Evolutionary conservation across 1,140 invertebrate genomes (phyloP), one percentile per base, ranked within the genome.

Genomic region (Ceratitis capitata): DNA sequence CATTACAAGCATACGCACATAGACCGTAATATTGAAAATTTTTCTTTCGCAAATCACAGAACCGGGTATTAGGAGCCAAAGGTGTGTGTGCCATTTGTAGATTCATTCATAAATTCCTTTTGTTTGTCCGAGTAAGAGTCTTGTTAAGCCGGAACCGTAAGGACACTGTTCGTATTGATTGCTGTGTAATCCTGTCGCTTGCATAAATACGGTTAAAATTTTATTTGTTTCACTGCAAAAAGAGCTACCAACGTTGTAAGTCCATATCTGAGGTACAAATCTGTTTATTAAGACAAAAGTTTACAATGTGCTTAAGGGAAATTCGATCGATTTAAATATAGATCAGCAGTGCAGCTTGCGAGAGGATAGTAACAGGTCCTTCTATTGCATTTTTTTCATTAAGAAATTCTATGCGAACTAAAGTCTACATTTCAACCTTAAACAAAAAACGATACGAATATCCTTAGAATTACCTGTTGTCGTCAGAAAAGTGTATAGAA

Each of bases 191-290:
- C 69, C 69, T 26, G 45, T 78, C 69, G 39, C 69, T 78, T 47
- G 69, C 69, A 45, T 78, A 78, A 78, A 45, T 23, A 45, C 14
- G 4, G 39, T 14, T 4, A 69, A 6, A 12, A 6, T 23, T 78
- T 23, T 10, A 47, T 47, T 45, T 78, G 42, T 23, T n/a, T n/a
- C n/a, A n/a, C n/a, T n/a, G n/a, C n/a, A n/a, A 6, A 23, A 78
- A 78, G 39, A 45, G 26, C n/a, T 35, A 78, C n/a, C n/a, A 78
- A 78, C 45, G 42, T 78, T 45, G 69, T 78, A 78, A 78, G 42
- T 78, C 42, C 35, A 47, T 78, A 78, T 78, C 69, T 78, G 69
- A 78, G 69, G 69, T 78, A 23, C 45, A 78, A 78, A 78, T 78
- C 69, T 78, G 16, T 78, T 78, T 78, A 78, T 14, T 6, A 10